Evolutionary conservation across 2,797 vertebrate genomes (phyloP).

Genomic region (Acropternis orthonyx): DNA sequence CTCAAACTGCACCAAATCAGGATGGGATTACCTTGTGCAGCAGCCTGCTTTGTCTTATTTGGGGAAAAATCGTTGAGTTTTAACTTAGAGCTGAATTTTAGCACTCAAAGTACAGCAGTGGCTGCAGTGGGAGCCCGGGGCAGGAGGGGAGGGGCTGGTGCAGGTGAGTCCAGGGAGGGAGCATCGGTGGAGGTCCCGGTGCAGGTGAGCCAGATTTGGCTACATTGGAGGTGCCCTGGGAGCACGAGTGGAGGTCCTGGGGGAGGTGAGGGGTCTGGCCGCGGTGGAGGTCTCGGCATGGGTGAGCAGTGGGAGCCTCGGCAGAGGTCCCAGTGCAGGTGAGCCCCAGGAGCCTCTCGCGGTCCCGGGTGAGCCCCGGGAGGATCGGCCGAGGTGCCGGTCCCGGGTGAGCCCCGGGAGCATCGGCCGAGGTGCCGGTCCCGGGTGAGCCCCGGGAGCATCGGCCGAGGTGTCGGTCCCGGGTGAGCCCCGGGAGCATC

Average conservation of each 20-base stretch:
- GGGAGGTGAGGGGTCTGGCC: neutral
- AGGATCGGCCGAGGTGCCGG: too few relatives aligned
- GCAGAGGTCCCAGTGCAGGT: too few relatives aligned
- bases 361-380: too few relatives aligned
- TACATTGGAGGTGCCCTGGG: neutral
- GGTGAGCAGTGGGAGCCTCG: too few relatives aligned
- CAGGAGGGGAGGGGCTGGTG: neutral
- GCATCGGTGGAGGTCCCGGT: neutral
- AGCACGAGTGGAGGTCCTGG: neutral
- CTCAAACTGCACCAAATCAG: rapidly evolving
- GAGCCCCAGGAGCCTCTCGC: too few relatives aligned
- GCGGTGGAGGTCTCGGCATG: too few relatives aligned
- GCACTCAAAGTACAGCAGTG: neutral
- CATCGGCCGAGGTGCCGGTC: too few relatives aligned
- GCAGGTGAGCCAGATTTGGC: neutral
- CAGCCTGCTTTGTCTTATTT: rapidly evolving
- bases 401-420: neutral
- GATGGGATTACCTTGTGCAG: rapidly evolving
- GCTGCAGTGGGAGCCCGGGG: neutral
- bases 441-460: neutral
- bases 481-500: too few relatives aligned
- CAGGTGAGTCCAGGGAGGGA: neutral
- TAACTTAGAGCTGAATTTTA: neutral
- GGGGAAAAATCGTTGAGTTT: rapidly evolving
- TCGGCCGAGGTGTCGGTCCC: too few relatives aligned